Evolutionary conservation across 37 sponge, comb jelly and placozoan species (phyloP).

Genomic region (Beroe forskalii): DNA sequence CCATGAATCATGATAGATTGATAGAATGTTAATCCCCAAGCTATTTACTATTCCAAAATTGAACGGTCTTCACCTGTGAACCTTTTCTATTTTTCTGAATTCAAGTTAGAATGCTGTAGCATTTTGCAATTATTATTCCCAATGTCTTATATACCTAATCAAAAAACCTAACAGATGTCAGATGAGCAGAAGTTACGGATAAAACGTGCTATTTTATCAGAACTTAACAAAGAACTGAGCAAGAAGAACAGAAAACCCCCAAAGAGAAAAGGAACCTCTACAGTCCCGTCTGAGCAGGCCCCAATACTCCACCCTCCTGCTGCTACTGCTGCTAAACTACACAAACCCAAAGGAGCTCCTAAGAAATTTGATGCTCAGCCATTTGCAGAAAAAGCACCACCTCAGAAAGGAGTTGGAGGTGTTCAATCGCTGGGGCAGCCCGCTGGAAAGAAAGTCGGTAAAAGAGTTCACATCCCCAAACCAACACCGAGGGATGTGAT

Average conservation of each 20-base stretch:
- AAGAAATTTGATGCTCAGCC: constrained; percentile 29
- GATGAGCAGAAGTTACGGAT: constrained; percentile 4
- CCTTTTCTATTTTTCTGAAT: too few relatives aligned
- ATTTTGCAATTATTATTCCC: too few relatives aligned
- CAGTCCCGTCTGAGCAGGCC: neutral
- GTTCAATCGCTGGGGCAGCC: neutral
- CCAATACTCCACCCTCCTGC: neutral
- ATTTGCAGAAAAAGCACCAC: neutral
- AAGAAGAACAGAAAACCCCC: neutral
- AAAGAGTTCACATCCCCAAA: neutral
- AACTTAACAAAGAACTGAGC: constrained; percentile 23
- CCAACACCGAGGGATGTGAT: neutral
- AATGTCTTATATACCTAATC: too few relatives aligned
- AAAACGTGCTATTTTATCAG: constrained; percentile 56
- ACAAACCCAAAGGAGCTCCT: neutral
- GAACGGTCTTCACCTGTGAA: too few relatives aligned
- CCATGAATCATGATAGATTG: too few relatives aligned
- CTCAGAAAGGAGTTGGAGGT: too few relatives aligned
- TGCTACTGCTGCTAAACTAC: neutral
- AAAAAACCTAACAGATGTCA: too few relatives aligned
- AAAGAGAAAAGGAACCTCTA: neutral
- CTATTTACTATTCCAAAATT: too few relatives aligned
- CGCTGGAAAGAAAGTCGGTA: neutral
- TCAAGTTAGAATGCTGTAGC: too few relatives aligned
- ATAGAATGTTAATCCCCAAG: too few relatives aligned